Evolutionary conservation across 2,888 invertebrate species (phyloP), one percentile per base, ranked within the genome.

Genomic region (Archips xylosteana): DNA sequence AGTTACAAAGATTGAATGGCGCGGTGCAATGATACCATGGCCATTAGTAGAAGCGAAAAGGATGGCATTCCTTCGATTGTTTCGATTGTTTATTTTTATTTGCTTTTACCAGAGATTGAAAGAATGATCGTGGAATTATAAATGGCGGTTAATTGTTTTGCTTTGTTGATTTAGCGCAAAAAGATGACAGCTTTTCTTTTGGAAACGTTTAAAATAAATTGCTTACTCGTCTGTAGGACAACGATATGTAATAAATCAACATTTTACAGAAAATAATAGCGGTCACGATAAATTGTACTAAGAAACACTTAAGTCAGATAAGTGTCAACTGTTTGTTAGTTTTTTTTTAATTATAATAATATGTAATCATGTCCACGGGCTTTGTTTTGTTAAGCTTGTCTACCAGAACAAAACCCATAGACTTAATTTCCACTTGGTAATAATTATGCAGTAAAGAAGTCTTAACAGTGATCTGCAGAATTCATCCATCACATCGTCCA

Each of bases 1-100:
- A 82, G 85, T 83, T 88, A 90, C 88, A 87, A 87, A 92, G 90
- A 92, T 91, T 92, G 89, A 92, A 91, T 91, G 87, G 91, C 85
- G 80, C 82, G 85, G 87, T 80, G 88, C 88, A 87, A 83, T 89
- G 89, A 91, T 91, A 92, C 85, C 86, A 83, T 80, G 84, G 81
- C 85, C 87, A 91, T 92, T 91, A 91, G 87, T 83, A 84, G 81
- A 82, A 87, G 85, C 87, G 89, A 89, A 90, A 89, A 89, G 86
- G 84, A 86, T 83, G 83, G 84, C 85, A 87, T 90, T 89, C 85
- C 87, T 88, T 82, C 81, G 82, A 86, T 88, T 87, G 83, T 85
- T 78, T 82, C 82, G 82, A 83, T 81, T 82, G 84, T 85, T 85
- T 84, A 79, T 82, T 71, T 79, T 74, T 76, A 63, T 71, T 75